A percentile compares a stretch with the other conserved stretches of the same genome.
phyloP scores from a whole-genome alignment of 2,113 vertebrate genomes.

The Albula goreensis region DNA sequence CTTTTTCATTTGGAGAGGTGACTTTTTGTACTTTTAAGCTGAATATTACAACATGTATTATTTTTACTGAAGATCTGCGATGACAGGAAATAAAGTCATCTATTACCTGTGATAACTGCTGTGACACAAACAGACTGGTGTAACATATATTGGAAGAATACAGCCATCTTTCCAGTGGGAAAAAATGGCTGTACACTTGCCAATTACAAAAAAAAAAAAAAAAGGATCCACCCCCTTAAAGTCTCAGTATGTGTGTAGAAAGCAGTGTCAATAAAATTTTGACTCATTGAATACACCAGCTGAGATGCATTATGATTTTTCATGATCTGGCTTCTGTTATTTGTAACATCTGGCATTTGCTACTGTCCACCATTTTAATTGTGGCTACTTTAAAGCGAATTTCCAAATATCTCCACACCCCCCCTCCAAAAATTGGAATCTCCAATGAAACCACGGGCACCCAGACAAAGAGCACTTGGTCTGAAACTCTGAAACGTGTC shows the following conservation, averaged over 20 bases:
- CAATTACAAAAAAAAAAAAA: neutral
- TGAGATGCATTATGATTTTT: neutral
- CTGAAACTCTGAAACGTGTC: neutral
- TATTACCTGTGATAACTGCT: no score
- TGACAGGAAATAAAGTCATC: neutral
- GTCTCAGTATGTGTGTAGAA: neutral
- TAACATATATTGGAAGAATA: no score
- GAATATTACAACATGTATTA: neutral
- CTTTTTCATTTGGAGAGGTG: neutral
- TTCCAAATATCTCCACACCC: no score
- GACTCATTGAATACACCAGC: neutral
- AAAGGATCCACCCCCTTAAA: neutral
- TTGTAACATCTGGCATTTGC: no score
- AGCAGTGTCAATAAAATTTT: no score
- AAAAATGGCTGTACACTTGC: neutral
- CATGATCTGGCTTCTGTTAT: no score
- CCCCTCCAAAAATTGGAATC: no score
- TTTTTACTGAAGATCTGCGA: neutral
- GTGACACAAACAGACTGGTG: no score
- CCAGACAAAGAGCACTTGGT: no score
- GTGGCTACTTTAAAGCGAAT: no score
- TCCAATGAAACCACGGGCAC: no score
- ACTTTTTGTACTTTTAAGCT: neutral
- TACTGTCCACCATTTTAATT: no score
- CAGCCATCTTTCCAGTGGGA: neutral